phyloP scores from a whole-genome alignment of 2,113 vertebrate species.

The human region GRCh38 chr11:80848001-80848500 shows the following conservation, averaged over 20 bases:
- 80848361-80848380: background rate
- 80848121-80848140: background rate
- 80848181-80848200: background rate
- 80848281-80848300: background rate
- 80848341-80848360: background rate
- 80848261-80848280: background rate
- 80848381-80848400: background rate
- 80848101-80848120: background rate
- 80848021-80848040: background rate
- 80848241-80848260: background rate
- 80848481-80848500: background rate
- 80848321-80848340: constrained; percentile 20
- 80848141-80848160: background rate
- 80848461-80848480: background rate
- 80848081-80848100: background rate
- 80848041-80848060: background rate
- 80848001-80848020: background rate
- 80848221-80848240: background rate
- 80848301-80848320: background rate
- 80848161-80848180: background rate
- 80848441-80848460: background rate
- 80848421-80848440: background rate
- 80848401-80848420: background rate
- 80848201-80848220: background rate
- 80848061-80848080: background rate